Conservation (phyloP, 2,888 invertebrate species). For the Lamellibrachia satsuma region DNA sequence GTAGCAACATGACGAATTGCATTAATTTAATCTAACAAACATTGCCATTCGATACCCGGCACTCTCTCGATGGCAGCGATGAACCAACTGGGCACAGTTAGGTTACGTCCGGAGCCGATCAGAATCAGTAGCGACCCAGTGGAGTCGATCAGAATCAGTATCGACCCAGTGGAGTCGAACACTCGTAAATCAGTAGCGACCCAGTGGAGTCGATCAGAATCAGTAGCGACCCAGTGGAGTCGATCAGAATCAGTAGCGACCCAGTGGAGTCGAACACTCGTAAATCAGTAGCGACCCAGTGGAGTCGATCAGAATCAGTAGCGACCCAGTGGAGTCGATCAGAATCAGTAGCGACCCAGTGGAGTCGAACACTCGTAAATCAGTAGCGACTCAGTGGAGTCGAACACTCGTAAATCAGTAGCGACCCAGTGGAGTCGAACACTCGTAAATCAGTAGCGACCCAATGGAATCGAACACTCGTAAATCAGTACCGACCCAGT, state of each 20-base stretch:
- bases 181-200: not conserved
- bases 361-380: too few relatives aligned
- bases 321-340: not conserved
- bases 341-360: not conserved
- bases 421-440: too few relatives aligned
- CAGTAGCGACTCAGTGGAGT: not conserved
- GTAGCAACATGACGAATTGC: not conserved
- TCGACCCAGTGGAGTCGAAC: not conserved
- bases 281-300: not conserved
- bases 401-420: too few relatives aligned
- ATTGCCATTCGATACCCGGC: not conserved
- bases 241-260: not conserved
- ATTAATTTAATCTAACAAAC: not conserved
- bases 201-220: not conserved
- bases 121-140: not conserved
- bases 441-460: not conserved
- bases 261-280: too few relatives aligned
- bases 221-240: not conserved
- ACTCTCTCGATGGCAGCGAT: not conserved
- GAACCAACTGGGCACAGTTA: not conserved
- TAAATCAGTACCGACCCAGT: not conserved
- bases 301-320: not conserved
- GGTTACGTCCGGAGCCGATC: not conserved
- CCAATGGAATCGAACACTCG: too few relatives aligned
- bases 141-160: too few relatives aligned